phyloP scores from a whole-genome alignment of 2,797 vertebrate genomes.

The Poeciliopsis paucimaculata region DNA sequence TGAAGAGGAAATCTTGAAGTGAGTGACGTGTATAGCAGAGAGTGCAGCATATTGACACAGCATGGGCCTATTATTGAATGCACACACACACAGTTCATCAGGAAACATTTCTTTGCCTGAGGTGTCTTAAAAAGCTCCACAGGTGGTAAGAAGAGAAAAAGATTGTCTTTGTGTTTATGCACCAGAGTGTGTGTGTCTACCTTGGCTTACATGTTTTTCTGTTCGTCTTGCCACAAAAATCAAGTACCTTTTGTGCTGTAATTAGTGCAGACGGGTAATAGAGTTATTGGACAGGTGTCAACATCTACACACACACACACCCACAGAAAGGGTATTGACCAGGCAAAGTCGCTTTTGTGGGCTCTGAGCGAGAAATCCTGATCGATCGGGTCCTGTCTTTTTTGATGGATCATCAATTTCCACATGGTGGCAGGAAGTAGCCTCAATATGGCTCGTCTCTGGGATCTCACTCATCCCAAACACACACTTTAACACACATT shows the following conservation, averaged over 20 bases:
- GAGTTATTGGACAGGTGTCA: constrained; percentile 59
- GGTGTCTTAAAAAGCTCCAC: constrained; percentile 42
- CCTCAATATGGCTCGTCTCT: constrained; percentile 54
- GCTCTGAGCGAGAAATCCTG: constrained; percentile 58
- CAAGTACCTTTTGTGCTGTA: constrained; percentile 43
- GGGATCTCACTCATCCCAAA: constrained; percentile 26
- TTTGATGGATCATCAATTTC: constrained; percentile 76
- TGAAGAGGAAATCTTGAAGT: constrained; percentile 27
- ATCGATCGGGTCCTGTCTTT: constrained; percentile 74
- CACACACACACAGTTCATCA: constrained; percentile 19
- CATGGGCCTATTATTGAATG: constrained; percentile 49
- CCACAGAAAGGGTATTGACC: constrained; percentile 60
- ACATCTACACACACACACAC: constrained; percentile 31
- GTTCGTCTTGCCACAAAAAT: constrained; percentile 51
- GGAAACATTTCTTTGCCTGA: constrained; percentile 39
- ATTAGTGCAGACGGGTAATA: constrained; percentile 70
- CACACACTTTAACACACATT: background rate
- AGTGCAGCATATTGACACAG: constrained; percentile 61
- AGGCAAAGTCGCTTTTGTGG: constrained; percentile 20
- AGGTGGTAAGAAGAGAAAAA: constrained; percentile 34
- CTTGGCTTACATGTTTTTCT: constrained; percentile 25
- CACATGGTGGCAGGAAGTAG: constrained; percentile 65
- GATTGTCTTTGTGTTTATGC: constrained; percentile 6
- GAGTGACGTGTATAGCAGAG: constrained; percentile 56
- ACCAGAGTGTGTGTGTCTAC: background rate